Base-by-base conservation (phyloP, 2,797 vertebrate species). In the Spondyliosoma cantharus region DNA sequence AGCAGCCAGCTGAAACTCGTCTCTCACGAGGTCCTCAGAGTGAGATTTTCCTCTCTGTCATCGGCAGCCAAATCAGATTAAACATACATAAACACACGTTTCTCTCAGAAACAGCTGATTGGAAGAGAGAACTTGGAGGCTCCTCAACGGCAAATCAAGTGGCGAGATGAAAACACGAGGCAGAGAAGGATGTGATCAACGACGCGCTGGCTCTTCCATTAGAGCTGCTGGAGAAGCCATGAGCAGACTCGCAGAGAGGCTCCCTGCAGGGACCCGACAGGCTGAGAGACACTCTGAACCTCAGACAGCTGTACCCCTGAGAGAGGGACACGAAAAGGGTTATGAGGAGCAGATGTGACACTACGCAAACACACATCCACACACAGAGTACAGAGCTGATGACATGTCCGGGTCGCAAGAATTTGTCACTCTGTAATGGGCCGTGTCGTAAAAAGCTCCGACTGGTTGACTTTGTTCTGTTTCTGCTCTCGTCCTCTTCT, bases 341-440 rank as follows among this genome's bases (percentile, higher is more conserved):
- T 89, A 90, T 90, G 59, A 82, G 78, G 43, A 86, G 84, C 89
- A 92, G 87, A 93, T 92, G 89, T 87, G 75, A 89, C 82, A 58
- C 46, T 56, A 73, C n/a, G 65, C 78, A 54, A 53, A 76, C 74
- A 75, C 72, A 49, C 27, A 67, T 54, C 59, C 29, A 50, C 45
- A 66, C 27, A 65, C 45, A 77, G 58, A 37, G 71, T 66, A 81
- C 54, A 54, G 80, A 90, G 81, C 66, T 82, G 86, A 91, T 86
- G 90, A 92, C 91, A 92, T 84, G 70, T 81, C 77, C 78, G 80
- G 86, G 83, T 93, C 87, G 80, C 37, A 88, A 56, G 84, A 93
- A 93, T 91, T 91, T 91, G 87, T 93, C 91, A 83, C 91, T 82
- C 60, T 72, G 59, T 90, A 89, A 92, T 92, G 59, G 25, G 45